Evolutionary conservation across 2,888 invertebrate genomes (phyloP), one percentile per base, ranked within the genome.

Genomic region (Tubiluchus corallicola): DNA sequence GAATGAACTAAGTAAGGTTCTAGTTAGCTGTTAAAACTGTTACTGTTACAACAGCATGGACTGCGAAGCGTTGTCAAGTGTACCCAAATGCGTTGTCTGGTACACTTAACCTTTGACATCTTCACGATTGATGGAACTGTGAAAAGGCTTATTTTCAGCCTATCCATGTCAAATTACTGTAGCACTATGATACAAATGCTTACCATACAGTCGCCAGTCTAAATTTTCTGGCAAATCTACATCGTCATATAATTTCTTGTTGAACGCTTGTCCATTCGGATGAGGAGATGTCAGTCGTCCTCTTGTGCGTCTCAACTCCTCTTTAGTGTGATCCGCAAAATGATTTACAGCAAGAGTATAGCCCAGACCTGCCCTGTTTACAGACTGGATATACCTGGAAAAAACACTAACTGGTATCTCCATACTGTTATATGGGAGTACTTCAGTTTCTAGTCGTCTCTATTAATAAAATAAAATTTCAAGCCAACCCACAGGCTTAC

Each of bases 191-290:
- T n/a, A n/a, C n/a, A n/a, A n/a, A n/a, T n/a, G 13, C 39, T 49
- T 50, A 60, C 65, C 92, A 54, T 71, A 76, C 1, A 92, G 64
- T 53, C 90, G 76, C 92, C 92, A 94, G 64, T 94, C 90, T 55
- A 77, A 73, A 52, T 74, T 75, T 0, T 75, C 72, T 0, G 92
- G 90, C 37, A 85, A 53, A 43, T 70, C 68, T 2, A 54, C 38
- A 13, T 66, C 59, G 18, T 51, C 51, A 44, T 71, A 66, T 1
- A 69, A 57, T 9, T 54, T 49, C 5, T 69, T 63, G 48, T 74
- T 68, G 68, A 88, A 92, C 0, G 77, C 74, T 18, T 71, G 72
- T 21, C 45, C 37, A 18, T 21, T 52, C 15, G 15, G 3, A 3
- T 42, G 16, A 21, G 16, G 15, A 4, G 48, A 40, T n/a, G 42